Base-by-base conservation (phyloP, 2,888 invertebrate species). In the Gari tellinella region DNA sequence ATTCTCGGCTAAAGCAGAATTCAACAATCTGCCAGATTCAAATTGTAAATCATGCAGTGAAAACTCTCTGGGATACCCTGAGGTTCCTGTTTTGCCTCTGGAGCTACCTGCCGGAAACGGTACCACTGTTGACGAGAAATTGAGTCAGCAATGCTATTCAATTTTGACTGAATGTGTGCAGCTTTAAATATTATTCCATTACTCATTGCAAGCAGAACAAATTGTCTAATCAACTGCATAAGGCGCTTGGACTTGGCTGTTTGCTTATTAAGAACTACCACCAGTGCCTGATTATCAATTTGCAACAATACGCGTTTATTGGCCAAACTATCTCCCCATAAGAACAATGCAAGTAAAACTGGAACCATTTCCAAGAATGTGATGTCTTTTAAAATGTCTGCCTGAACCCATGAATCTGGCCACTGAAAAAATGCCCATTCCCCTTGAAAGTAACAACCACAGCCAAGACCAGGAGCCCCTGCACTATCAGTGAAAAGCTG, bases 241-340 rank as follows among this genome's bases (percentile, higher is more conserved):
- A 64, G 38, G 1, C 19, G 15, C 21, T 64, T 56, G 15, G 56
- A 64, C 21, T 63, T 53, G 15, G 65, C 56, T 5, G 65, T 26
- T 17, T 56, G 53, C n/a, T 41, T 56, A 21, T 65, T 65, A 2
- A 65, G 1, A n/a, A 56, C 38, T 14, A 4, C n/a, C 15, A 65
- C 57, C 31, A 65, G 43, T 4, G 56, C 21, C 15, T 56, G 21
- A 38, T 57, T 65, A 51, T 65, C 65, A n/a, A 64, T 46, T 38
- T 48, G 17, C 8, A 64, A 15, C 1, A 53, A 17, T 37, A 55
- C 14, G 15, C 38, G 53, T 46, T 55, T 62, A 2, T 31, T n/a
- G 7, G n/a, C 10, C n/a, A 55, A 38, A 1, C 7, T 5, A 10
- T 23, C 12, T 12, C 23, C 8, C 55, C 55, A 41, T 14, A 55